These are phyloP conservation scores for Vanacampus margaritifer DNA, from an alignment of 2,113 vertebrate species.

Conservation along the genomic window DNA sequence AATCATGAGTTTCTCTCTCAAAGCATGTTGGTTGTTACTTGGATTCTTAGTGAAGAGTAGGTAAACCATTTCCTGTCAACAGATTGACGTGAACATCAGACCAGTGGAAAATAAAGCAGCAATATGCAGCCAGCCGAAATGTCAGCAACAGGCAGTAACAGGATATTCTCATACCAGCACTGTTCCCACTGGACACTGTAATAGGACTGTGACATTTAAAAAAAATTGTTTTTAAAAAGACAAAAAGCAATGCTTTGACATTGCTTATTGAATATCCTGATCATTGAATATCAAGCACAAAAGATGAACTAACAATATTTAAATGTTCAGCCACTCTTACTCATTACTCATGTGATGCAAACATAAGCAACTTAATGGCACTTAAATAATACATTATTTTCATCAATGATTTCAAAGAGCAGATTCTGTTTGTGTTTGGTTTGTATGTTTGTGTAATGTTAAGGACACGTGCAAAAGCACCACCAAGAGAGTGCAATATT, in stretches of 20 bases:
- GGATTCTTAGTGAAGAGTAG: too few relatives aligned
- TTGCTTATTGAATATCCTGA: too few relatives aligned
- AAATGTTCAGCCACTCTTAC: slow-evolving; percentile 14
- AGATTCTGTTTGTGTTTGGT: slow-evolving; percentile 17
- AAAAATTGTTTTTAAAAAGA: slow-evolving; percentile 61
- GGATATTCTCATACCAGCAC: slow-evolving; percentile 49
- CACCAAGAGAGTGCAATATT: slow-evolving; percentile 47
- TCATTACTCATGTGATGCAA: slow-evolving; percentile 28
- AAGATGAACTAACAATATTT: slow-evolving; percentile 38
- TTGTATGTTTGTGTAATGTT: slow-evolving; percentile 41
- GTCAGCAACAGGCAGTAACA: slow-evolving; percentile 66
- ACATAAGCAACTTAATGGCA: slow-evolving; percentile 24
- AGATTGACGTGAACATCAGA: slow-evolving; percentile 36
- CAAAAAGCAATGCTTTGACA: slow-evolving; percentile 58
- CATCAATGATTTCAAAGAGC: slow-evolving; percentile 41
- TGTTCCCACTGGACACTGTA: slow-evolving; percentile 59
- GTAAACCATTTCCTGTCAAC: slow-evolving; percentile 27
- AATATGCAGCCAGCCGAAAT: slow-evolving; percentile 62
- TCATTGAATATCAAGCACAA: slow-evolving; percentile 39
- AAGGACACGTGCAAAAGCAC: slow-evolving; percentile 52
- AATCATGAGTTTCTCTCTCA: neutral
- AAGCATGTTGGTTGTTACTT: too few relatives aligned
- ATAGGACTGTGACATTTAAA: slow-evolving; percentile 64
- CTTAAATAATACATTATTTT: slow-evolving; percentile 33
- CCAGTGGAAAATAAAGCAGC: slow-evolving; percentile 35